Percentiles rank a stretch among this genome's conserved stretches.
phyloP scores from a whole-genome alignment of 2,797 vertebrate species.

The Orientallactaga sibirica region DNA sequence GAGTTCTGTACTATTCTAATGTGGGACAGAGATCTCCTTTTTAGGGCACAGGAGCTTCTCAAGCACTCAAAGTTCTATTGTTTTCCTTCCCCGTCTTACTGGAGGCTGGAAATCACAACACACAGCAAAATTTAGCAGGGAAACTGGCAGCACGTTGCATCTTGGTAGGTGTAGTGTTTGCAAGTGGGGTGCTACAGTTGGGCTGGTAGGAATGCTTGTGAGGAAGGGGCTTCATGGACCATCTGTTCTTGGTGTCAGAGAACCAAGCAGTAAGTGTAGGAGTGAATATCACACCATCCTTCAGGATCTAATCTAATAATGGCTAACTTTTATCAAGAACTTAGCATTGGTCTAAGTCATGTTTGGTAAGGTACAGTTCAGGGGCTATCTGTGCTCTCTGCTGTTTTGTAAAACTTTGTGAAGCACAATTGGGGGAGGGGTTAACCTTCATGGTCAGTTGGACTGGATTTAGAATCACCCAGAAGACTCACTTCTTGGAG shows the following conservation, averaged over 20 bases:
- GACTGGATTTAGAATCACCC: neutral
- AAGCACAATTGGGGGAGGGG: neutral
- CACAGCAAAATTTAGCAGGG: slow-evolving; percentile 38
- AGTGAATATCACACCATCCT: neutral
- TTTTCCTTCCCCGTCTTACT: slow-evolving; percentile 56
- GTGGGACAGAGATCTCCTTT: neutral
- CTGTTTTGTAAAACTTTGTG: neutral
- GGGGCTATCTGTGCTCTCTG: neutral
- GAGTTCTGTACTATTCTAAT: neutral
- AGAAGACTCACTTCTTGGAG: neutral
- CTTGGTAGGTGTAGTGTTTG: slow-evolving; percentile 56
- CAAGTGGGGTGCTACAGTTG: neutral
- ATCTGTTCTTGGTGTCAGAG: slow-evolving; percentile 64
- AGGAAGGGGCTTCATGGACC: neutral
- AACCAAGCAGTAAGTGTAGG: slow-evolving; percentile 1
- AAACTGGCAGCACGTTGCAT: neutral
- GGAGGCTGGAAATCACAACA: slow-evolving; percentile 43
- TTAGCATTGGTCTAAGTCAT: neutral
- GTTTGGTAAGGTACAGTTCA: neutral
- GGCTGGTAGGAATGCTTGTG: slow-evolving; percentile 36
- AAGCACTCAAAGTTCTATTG: neutral
- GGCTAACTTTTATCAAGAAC: neutral
- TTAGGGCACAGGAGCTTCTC: neutral
- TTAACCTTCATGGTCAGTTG: neutral
- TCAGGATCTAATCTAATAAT: neutral